Evolutionary conservation across 1,140 invertebrate genomes (phyloP).

Genomic region (Drosophila ambigua): DNA sequence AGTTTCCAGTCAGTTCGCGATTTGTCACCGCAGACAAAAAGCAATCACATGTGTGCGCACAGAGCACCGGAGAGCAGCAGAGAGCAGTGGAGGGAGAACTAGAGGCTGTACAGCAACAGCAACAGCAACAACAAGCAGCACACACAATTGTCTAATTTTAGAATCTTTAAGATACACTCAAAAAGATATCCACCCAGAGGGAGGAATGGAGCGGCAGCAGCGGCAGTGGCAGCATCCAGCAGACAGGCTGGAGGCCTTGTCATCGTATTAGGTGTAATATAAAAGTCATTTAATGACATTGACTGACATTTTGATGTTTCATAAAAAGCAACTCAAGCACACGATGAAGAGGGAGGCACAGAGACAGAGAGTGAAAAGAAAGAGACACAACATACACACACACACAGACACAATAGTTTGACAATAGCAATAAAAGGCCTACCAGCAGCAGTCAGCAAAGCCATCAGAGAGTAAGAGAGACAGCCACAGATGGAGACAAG

Average conservation of each 20-base stretch:
- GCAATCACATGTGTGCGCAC: slow-evolving; percentile 73
- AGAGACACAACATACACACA: slow-evolving; percentile 12
- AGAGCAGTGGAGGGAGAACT: slow-evolving; percentile 1
- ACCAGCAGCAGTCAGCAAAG: slow-evolving; percentile 34
- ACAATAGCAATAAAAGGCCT: slow-evolving; percentile 82
- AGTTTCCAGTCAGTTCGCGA: slow-evolving; percentile 50
- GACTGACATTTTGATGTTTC: slow-evolving; percentile 83
- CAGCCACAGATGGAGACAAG: not conserved
- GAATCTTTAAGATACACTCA: slow-evolving; percentile 83
- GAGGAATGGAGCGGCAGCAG: not conserved
- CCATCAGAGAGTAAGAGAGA: slow-evolving; percentile 1
- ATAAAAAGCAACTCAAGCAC: slow-evolving; percentile 82
- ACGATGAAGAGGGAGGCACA: slow-evolving; percentile 31
- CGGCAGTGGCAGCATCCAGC: slow-evolving; percentile 4
- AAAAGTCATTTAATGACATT: slow-evolving; percentile 83
- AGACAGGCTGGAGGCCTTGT: slow-evolving; percentile 68
- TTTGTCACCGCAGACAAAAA: slow-evolving; percentile 72
- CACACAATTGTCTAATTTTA: slow-evolving; percentile 80
- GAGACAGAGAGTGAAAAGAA: not conserved
- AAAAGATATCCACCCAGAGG: slow-evolving; percentile 61
- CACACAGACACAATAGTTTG: slow-evolving; percentile 72
- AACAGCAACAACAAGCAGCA: slow-evolving; percentile 51
- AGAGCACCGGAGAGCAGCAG: slow-evolving; percentile 14
- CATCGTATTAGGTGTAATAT: slow-evolving; percentile 83
- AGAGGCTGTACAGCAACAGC: slow-evolving; percentile 20